Evolutionary conservation across 92 coral and sea anemone species (phyloP).

Genomic region (Porites lobata): DNA sequence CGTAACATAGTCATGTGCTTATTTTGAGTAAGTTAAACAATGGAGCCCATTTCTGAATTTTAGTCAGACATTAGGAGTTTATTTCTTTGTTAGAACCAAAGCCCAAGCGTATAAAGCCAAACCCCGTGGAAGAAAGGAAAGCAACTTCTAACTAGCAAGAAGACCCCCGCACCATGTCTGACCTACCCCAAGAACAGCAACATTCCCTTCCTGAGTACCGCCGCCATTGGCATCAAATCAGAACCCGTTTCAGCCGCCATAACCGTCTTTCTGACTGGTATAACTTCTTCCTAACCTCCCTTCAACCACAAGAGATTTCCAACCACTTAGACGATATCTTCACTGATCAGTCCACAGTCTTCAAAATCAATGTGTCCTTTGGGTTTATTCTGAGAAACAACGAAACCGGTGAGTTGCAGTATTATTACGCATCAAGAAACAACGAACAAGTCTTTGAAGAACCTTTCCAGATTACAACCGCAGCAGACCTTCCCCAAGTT

Average conservation of each 20-base stretch:
- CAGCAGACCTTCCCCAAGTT: no score
- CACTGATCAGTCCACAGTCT: no score
- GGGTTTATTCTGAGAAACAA: no score
- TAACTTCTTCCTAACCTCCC: neutral
- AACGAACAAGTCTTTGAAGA: no score
- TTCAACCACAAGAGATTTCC: neutral
- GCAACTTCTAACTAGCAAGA: neutral
- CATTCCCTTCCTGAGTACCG: slow-evolving; percentile 39
- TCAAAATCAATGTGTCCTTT: no score
- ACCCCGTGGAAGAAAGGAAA: neutral
- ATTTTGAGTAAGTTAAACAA: neutral
- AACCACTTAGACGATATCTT: neutral
- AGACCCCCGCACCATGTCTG: neutral
- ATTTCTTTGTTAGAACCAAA: neutral
- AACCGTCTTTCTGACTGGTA: neutral
- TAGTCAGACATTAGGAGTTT: neutral
- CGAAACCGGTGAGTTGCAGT: no score
- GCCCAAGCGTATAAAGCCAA: neutral
- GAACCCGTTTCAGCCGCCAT: neutral
- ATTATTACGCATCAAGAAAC: no score
- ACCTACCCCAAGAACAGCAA: slow-evolving; percentile 40
- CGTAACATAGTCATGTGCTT: neutral
- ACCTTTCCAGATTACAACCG: no score
- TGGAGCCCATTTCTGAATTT: neutral
- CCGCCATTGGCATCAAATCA: neutral